Percentiles rank a stretch among this genome's conserved stretches.
Evolutionary conservation across 2,797 vertebrate species (phyloP).

Genomic region (Diplodus sargus): DNA sequence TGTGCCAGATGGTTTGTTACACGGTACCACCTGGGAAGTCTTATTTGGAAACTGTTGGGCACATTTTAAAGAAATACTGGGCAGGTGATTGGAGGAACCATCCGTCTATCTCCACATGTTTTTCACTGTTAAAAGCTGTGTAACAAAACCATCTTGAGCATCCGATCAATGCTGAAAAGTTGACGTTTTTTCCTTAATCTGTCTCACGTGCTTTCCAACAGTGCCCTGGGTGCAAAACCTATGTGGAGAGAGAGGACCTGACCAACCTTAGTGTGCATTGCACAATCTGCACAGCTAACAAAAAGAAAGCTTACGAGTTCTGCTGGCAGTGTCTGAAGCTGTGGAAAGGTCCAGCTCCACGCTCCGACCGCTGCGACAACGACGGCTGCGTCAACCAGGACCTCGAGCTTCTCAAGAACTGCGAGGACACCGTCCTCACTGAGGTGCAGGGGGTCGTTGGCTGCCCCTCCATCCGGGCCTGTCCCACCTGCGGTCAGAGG

Average conservation of each 20-base stretch:
- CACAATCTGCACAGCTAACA: conserved; percentile 67
- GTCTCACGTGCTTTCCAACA: conserved; percentile 31
- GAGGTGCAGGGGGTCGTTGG: conserved; percentile 22
- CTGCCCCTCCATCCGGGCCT: conserved; percentile 82
- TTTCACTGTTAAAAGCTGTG: no score
- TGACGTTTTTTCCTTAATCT: not conserved
- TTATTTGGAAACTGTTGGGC: no score
- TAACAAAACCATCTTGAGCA: no score
- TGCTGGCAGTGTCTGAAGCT: conserved; percentile 82
- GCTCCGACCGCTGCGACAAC: conserved; percentile 77
- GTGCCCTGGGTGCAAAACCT: conserved; percentile 81
- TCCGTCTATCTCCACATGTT: no score
- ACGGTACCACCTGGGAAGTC: no score
- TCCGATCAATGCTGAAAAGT: no score
- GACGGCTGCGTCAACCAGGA: conserved; percentile 66
- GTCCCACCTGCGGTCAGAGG: conserved; percentile 81
- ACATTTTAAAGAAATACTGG: no score
- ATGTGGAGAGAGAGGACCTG: conserved; percentile 71
- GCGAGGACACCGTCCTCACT: conserved; percentile 39
- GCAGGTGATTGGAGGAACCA: no score
- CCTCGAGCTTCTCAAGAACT: conserved; percentile 72
- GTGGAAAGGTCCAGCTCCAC: conserved; percentile 76
- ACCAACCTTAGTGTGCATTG: conserved; percentile 76
- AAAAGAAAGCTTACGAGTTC: conserved; percentile 50
- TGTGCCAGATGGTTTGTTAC: no score